Percentiles rank a stretch among this genome's conserved stretches.
Conservation (phyloP, 2,888 invertebrate genomes). For the Cotesia congregata region DNA sequence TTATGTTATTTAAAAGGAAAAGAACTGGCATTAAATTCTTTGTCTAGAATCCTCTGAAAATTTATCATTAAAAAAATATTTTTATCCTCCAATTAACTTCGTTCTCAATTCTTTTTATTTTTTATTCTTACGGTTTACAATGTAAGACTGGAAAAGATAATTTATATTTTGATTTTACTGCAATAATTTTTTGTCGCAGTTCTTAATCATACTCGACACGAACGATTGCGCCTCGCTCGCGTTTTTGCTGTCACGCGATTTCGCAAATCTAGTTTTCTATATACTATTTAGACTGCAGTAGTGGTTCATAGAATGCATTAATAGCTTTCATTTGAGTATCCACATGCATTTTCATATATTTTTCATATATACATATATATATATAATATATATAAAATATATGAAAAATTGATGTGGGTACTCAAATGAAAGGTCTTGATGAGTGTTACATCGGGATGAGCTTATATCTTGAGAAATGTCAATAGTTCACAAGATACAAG, state of each 20-base stretch:
- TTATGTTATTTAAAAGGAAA: too few species aligned
- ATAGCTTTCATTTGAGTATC: too few species aligned
- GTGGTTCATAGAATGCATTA: not conserved
- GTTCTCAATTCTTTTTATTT: not conserved
- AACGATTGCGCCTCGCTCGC: not conserved
- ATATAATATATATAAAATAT: too few species aligned
- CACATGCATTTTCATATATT: too few species aligned
- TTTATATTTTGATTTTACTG: not conserved
- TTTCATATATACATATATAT: too few species aligned
- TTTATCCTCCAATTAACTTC: not conserved
- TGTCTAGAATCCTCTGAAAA: too few species aligned
- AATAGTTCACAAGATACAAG: too few species aligned
- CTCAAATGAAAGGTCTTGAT: too few species aligned
- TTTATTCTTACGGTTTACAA: not conserved
- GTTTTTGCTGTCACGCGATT: not conserved
- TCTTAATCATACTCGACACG: not conserved
- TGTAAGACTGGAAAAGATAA: not conserved
- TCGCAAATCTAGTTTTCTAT: not conserved
- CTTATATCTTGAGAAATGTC: too few species aligned
- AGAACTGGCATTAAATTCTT: too few species aligned
- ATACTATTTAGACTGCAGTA: not conserved
- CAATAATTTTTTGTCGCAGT: not conserved
- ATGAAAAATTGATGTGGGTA: too few species aligned
- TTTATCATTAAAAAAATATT: not conserved
- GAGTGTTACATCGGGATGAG: too few species aligned